Conservation (phyloP, 2,797 vertebrate species). For the Galago senegalensis region DNA sequence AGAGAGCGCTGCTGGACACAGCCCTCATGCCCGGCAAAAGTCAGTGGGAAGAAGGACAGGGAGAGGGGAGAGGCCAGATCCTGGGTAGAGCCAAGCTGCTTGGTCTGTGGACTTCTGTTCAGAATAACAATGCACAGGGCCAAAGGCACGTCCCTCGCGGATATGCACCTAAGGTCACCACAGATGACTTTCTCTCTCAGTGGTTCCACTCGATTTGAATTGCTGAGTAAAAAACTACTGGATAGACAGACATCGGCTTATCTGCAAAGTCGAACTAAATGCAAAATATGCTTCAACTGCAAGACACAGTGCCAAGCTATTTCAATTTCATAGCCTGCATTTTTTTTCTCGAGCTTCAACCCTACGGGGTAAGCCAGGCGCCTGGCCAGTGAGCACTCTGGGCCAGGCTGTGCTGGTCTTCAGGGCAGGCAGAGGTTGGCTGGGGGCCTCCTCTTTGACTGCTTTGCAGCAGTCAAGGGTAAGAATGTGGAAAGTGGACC, state of each 20-base stretch:
- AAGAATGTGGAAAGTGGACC: neutral
- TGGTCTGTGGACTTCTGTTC: neutral
- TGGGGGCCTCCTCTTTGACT: neutral
- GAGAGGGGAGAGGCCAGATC: neutral
- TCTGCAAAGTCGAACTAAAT: conserved; percentile 53
- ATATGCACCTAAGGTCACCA: neutral
- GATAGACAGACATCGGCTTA: conserved; percentile 61
- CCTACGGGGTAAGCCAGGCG: conserved; percentile 50
- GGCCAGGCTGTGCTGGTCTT: conserved; percentile 36
- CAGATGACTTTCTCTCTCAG: neutral
- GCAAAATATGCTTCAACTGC: conserved; percentile 72
- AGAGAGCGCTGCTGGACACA: neutral
- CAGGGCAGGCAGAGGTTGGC: neutral
- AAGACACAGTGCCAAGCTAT: conserved; percentile 63
- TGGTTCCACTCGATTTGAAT: conserved; percentile 39
- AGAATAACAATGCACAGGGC: neutral
- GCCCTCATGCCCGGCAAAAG: neutral
- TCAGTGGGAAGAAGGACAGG: neutral
- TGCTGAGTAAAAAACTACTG: conserved; percentile 39
- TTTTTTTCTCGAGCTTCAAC: conserved; percentile 64
- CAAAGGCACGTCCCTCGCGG: neutral
- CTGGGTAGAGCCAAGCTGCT: neutral
- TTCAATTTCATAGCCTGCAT: neutral
- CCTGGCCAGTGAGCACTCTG: neutral
- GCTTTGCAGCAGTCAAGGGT: neutral